Base-by-base conservation (phyloP, 1,140 invertebrate genomes). In the Aradophagus sp. region DNA sequence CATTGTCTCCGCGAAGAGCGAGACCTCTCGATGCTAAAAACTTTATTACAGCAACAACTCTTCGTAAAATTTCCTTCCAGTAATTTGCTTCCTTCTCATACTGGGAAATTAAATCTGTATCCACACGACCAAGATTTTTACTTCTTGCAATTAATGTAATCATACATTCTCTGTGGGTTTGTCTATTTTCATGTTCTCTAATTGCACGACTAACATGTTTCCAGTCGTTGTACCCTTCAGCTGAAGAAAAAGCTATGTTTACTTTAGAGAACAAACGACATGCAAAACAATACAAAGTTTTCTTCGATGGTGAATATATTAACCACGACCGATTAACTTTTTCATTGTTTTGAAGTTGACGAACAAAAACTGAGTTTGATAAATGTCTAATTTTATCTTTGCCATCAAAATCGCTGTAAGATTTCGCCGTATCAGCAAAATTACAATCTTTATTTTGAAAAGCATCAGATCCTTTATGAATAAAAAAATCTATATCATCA, bases 1-100 rank as follows among this genome's bases (percentile, higher is more conserved):
- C 42, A 75, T 75, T 41, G 13, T 73, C 16, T 31, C 47, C 26
- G 65, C 76, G 45, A 73, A 68, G 56, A 69, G 77, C 44, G 0
- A 48, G 44, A 13, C 44, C 16, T 48, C 44, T 19, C 2, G 44
- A 48, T 48, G 44, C 44, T 13, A 26, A 44, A 70, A 41, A 50
- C 48, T 20, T 36, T 26, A 38, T 61, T 45, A 8, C 27, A 27
- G 15, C 67, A 35, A 56, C 27, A 32, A 56, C 29, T 20, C 52
- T 52, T 52, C 15, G 10, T 4, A 52, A 31, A 5, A 38, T 29
- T n/a, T 52, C 5, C 32, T 8, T 52, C 48, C 48, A 52, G 23
- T 29, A 52, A 29, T 11, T 39, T 8, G 29, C 15, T 31, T 52
- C 35, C 11, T 26, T 7, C 1, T 52, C 11, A 13, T 20, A 1